Evolutionary conservation across 2,113 vertebrate species (phyloP).

Genomic region (Himantopus leucocephalus): DNA sequence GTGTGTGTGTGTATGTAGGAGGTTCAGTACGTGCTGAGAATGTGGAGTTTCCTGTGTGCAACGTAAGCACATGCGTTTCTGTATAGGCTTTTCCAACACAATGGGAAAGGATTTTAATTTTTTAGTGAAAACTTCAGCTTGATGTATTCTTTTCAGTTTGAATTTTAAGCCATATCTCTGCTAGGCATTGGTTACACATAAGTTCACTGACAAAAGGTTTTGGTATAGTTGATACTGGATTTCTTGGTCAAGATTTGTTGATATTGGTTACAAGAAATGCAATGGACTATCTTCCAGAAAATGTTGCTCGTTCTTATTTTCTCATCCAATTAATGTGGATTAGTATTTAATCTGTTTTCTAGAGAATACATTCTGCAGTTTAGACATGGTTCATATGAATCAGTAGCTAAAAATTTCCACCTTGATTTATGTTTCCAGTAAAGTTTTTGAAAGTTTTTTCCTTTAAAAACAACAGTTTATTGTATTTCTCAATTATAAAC

Average conservation of each 20-base stretch:
- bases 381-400: neutral
- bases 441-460: neutral
- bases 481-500: neutral
- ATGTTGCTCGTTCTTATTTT: neutral
- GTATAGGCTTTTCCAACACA: neutral
- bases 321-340: neutral
- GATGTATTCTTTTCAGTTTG: neutral
- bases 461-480: neutral
- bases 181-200: neutral
- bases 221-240: neutral
- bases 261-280: neutral
- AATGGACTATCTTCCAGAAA: neutral
- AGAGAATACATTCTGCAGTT: neutral
- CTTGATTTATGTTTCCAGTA: neutral
- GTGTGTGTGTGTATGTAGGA: neutral
- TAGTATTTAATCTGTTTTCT: neutral
- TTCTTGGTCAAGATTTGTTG: neutral
- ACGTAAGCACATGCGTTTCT: neutral
- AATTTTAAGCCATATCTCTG: neutral
- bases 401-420: neutral
- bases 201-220: neutral
- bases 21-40: neutral
- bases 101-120: neutral
- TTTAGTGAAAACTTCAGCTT: neutral
- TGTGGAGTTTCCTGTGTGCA: neutral